Base-by-base conservation (phyloP, 2,888 invertebrate genomes). In the Diarsia rubi region DNA sequence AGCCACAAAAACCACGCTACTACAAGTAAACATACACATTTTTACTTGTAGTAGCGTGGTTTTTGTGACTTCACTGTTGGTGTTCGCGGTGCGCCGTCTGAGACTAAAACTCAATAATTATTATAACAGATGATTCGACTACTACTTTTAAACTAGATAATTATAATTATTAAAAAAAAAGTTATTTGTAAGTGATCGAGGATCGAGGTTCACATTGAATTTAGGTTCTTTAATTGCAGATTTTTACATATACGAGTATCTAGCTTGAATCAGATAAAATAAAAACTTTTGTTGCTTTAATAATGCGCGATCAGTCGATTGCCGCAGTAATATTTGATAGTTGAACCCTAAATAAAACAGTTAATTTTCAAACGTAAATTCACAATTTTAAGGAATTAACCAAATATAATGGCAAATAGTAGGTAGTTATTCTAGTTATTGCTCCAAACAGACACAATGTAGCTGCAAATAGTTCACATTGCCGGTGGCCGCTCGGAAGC, bases 401-500 rank as follows among this genome's bases (percentile, higher is more conserved):
- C 57, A n/a, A 65, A 45, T 49, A 37, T 57, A 45, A 27, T 82
- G 21, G 27, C 62, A 47, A 21, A 27, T 45, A 31, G 54, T 19
- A n/a, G n/a, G 6, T 37, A 37, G 37, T 37, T 37, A 37, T 37
- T 37, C 37, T 5, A 42, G 52, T 47, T 47, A 78, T 62, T 21
- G 62, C 66, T 57, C 14, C 12, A 75, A 75, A 66, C 66, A 47
- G 47, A n/a, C 21, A 52, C 47, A 27, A 49, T 75, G 16, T 24
- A 6, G 24, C 49, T 14, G 21, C 47, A 75, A 66, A 78, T 64
- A 68, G 57, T 42, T 68, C 42, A 57, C 78, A 78, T 63, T 67
- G 44, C 75, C 21, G 54, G 19, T 14, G 31, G 24, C 49, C 62
- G 27, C 9, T n/a, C 63, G 49, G 57, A 57, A 78, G 67, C 63